These are phyloP conservation scores for Corapipo altera DNA, from an alignment of 2,113 vertebrate genomes.

Conservation along the genomic window DNA sequence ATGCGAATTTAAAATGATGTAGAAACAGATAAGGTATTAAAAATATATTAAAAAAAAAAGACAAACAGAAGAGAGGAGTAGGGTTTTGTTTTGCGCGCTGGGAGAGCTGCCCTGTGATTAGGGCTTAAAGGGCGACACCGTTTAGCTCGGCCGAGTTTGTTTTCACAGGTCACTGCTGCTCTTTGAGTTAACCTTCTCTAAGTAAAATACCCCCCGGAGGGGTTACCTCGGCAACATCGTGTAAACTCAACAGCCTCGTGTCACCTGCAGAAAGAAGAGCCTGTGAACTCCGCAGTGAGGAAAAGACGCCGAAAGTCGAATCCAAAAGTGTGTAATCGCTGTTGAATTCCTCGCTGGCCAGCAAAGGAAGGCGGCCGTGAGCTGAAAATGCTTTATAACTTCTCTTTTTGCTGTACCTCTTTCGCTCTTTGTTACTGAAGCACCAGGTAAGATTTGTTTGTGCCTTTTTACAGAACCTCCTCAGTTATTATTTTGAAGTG, in stretches of 20 bases:
- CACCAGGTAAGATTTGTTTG: constrained; percentile 39
- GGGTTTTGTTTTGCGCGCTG: not conserved
- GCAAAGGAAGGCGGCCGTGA: not conserved
- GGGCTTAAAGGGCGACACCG: not conserved
- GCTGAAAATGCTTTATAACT: not conserved
- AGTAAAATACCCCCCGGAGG: not conserved
- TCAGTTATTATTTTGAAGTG: not conserved
- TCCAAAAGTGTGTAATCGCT: not conserved
- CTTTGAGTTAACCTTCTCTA: not conserved
- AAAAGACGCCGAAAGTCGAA: not conserved
- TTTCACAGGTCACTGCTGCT: not conserved
- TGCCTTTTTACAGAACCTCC: not conserved
- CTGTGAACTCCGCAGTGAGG: not conserved
- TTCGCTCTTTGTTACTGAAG: not conserved
- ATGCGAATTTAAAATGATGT: not conserved
- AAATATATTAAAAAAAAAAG: not conserved
- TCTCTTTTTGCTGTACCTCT: not conserved
- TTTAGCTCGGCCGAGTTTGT: not conserved
- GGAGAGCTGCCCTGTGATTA: not conserved
- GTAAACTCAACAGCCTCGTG: constrained; percentile 63
- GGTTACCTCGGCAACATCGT: constrained; percentile 58
- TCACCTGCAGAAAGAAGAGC: not conserved
- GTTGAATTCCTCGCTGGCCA: not conserved
- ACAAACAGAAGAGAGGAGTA: not conserved
- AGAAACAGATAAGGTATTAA: not conserved